These are phyloP conservation scores for Syndactyla subalaris DNA, from an alignment of 2,797 vertebrate genomes.

Conservation along the genomic window DNA sequence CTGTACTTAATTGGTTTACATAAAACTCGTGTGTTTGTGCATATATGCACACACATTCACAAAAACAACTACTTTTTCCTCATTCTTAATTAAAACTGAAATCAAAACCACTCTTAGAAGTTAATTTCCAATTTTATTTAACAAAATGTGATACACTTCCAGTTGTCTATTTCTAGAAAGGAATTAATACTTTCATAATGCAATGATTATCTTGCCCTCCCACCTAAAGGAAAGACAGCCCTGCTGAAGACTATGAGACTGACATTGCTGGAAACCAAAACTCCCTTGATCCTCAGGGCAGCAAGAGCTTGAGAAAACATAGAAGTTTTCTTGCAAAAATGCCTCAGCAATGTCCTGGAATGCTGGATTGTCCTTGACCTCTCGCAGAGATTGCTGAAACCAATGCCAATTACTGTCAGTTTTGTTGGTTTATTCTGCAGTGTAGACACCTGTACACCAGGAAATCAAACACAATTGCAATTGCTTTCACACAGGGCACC, in stretches of 20 bases:
- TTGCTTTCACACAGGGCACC: neutral
- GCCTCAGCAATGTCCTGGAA: neutral
- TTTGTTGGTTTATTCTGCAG: neutral
- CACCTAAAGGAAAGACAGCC: neutral
- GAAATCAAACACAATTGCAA: neutral
- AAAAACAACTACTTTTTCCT: neutral
- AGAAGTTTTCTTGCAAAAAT: neutral
- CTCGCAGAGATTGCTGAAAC: neutral
- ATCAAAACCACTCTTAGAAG: neutral
- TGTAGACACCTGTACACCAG: neutral
- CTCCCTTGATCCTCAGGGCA: neutral
- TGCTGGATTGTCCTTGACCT: neutral
- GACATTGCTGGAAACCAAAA: neutral
- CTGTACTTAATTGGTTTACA: neutral
- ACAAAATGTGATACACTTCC: neutral
- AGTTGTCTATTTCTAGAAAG: neutral
- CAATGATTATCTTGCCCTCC: neutral
- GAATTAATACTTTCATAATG: neutral
- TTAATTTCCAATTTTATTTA: neutral
- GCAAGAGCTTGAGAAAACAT: neutral
- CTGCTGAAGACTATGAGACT: neutral
- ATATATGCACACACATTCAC: fast-evolving
- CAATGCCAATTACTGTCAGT: conserved; percentile 34
- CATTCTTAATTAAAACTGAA: neutral
- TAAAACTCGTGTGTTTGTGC: neutral